These are phyloP conservation scores for Macrostomum cliftonense DNA, from an alignment of 2,888 invertebrate species.

Conservation along the genomic window DNA sequence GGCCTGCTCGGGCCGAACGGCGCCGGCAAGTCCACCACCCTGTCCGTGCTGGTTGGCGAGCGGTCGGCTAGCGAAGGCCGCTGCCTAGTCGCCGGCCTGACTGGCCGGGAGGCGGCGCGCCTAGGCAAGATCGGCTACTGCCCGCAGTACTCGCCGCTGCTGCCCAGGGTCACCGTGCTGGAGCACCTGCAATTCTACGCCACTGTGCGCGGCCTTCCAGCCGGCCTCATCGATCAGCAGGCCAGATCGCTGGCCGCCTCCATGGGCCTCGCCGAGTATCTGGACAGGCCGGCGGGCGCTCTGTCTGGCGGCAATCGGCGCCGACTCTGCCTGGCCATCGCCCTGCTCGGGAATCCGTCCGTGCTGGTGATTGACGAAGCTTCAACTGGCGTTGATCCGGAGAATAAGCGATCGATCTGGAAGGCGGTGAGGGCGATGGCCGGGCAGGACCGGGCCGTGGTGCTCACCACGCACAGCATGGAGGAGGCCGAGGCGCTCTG, in stretches of 20 bases:
- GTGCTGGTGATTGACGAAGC: no score
- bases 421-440: no score
- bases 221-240: neutral
- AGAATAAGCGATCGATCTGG: no score
- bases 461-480: no score
- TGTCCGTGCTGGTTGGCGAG: neutral
- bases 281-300: no score
- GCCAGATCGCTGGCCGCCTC: neutral
- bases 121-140: constrained; percentile 1
- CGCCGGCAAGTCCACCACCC: constrained; percentile 4
- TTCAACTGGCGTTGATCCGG: no score
- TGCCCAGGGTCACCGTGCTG: constrained; percentile 2
- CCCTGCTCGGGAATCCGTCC: no score
- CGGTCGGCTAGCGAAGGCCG: neutral
- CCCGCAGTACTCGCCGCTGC: constrained; percentile 7
- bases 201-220: constrained; percentile 1
- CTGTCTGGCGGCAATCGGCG: no score
- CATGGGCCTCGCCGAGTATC: no score
- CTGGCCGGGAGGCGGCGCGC: neutral
- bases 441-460: no score
- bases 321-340: no score
- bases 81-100: neutral
- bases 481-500: no score
- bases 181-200: constrained; percentile 4
- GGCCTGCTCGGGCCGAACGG: constrained; percentile 6